These are phyloP conservation scores for Crocallis elinguaria DNA, from an alignment of 2,888 invertebrate species.

Conservation along the genomic window DNA sequence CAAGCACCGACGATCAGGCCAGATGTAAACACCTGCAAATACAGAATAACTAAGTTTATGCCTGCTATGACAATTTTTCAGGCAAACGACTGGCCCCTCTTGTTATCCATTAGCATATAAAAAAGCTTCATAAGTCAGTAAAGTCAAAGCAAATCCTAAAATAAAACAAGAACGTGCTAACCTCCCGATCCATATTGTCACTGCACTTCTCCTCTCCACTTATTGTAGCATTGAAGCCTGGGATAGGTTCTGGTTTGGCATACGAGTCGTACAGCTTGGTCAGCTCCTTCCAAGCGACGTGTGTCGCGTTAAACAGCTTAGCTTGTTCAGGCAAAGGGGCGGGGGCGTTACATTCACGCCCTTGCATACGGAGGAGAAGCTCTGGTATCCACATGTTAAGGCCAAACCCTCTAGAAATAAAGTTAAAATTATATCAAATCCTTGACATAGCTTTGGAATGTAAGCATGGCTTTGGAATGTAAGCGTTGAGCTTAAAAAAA, in stretches of 20 bases:
- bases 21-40: slow-evolving; percentile 69
- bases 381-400: slow-evolving; percentile 91
- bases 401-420: slow-evolving; percentile 85
- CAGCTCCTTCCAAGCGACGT: slow-evolving; percentile 68
- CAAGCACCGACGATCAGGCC: slow-evolving; percentile 75
- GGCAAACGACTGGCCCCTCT: too few relatives aligned
- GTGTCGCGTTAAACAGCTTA: slow-evolving; percentile 56
- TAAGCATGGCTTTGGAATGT: too few relatives aligned
- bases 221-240: slow-evolving; percentile 48
- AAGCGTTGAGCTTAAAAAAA: too few relatives aligned
- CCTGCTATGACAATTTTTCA: background rate
- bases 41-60: background rate
- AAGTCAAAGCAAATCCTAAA: background rate
- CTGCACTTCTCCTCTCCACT: slow-evolving; percentile 51
- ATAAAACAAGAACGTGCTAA: slow-evolving; percentile 37
- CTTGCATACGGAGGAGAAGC: slow-evolving; percentile 86
- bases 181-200: slow-evolving; percentile 66
- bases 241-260: slow-evolving; percentile 46
- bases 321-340: slow-evolving; percentile 60
- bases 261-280: slow-evolving; percentile 75
- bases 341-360: slow-evolving; percentile 61
- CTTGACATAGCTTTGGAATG: too few relatives aligned
- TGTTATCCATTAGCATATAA: too few relatives aligned
- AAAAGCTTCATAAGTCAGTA: too few relatives aligned
- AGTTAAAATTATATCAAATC: too few relatives aligned